Conservation (phyloP, 2,113 vertebrate genomes). For the Nematolebias whitei region DNA sequence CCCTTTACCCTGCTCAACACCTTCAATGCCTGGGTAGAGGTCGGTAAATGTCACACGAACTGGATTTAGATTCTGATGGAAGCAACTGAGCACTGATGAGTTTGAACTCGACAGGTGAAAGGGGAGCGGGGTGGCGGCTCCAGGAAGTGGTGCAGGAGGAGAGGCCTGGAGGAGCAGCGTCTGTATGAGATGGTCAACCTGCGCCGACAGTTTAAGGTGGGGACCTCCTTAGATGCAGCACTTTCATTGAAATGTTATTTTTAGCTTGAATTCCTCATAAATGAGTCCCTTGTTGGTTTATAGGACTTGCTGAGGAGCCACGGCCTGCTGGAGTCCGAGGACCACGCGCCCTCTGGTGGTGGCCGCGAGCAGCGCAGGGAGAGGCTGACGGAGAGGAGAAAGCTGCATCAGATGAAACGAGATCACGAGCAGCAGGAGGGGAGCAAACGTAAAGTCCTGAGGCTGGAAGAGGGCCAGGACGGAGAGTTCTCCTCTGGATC, state of each 20-base stretch:
- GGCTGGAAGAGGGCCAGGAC: slow-evolving; percentile 76
- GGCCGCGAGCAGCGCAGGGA: slow-evolving; percentile 75
- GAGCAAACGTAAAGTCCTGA: slow-evolving; percentile 82
- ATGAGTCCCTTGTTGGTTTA: neutral
- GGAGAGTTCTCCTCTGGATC: slow-evolving; percentile 69
- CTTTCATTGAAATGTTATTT: neutral
- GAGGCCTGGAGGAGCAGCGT: slow-evolving; percentile 91
- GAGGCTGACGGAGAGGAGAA: slow-evolving; percentile 78
- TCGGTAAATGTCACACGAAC: slow-evolving; percentile 49
- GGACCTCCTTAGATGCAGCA: neutral
- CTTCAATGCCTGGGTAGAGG: slow-evolving; percentile 93
- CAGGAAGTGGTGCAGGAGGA: slow-evolving; percentile 87
- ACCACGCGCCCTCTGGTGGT: slow-evolving; percentile 15
- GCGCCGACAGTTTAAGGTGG: slow-evolving; percentile 89
- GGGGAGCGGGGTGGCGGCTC: slow-evolving; percentile 78
- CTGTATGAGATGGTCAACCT: slow-evolving; percentile 92
- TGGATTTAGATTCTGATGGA: no score
- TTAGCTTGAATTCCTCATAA: neutral
- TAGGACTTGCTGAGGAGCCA: slow-evolving; percentile 87
- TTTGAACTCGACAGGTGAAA: slow-evolving; percentile 81
- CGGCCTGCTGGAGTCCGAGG: slow-evolving; percentile 73
- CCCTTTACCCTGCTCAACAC: slow-evolving; percentile 89
- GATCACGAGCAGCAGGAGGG: slow-evolving; percentile 77
- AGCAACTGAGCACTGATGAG: neutral
- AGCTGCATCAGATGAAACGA: slow-evolving; percentile 84